Evolutionary conservation across 2,113 vertebrate genomes (phyloP).

Genomic region (Spilogale gracilis): DNA sequence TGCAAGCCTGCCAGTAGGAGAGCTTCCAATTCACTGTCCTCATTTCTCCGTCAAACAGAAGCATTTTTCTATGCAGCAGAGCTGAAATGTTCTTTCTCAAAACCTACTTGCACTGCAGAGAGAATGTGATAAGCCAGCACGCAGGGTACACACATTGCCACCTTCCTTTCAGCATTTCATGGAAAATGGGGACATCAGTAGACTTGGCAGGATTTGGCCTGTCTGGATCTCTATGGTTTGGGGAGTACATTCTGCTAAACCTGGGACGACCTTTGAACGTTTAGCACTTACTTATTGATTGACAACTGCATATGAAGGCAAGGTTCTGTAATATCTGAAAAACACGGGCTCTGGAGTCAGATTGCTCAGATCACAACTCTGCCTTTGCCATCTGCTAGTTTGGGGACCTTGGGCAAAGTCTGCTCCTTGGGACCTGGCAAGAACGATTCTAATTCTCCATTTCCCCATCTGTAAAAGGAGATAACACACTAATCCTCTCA

Average conservation of each 20-base stretch:
- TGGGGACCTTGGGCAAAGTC: background rate
- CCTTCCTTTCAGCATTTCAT: background rate
- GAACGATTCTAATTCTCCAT: background rate
- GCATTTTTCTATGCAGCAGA: constrained; percentile 77
- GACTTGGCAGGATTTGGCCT: background rate
- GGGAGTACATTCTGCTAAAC: background rate
- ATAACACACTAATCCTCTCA: background rate
- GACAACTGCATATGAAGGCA: background rate
- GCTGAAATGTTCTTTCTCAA: constrained; percentile 82
- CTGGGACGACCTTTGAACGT: background rate
- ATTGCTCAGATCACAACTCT: background rate
- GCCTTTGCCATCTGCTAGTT: background rate
- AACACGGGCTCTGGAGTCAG: background rate
- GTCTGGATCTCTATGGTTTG: background rate
- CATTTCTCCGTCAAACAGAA: constrained; percentile 77
- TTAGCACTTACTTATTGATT: background rate
- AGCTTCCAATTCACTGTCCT: constrained; percentile 78
- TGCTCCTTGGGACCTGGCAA: background rate
- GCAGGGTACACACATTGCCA: constrained; percentile 68
- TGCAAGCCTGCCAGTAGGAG: constrained; percentile 74
- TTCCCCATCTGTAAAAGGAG: background rate
- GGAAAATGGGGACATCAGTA: background rate
- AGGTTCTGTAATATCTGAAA: background rate
- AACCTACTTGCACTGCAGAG: constrained; percentile 70
- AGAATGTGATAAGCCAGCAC: constrained; percentile 79